Percentiles rank a stretch among this genome's conserved stretches.
Conservation (phyloP, 1,140 invertebrate genomes). For the Lepeophtheirus salmonis region DNA sequence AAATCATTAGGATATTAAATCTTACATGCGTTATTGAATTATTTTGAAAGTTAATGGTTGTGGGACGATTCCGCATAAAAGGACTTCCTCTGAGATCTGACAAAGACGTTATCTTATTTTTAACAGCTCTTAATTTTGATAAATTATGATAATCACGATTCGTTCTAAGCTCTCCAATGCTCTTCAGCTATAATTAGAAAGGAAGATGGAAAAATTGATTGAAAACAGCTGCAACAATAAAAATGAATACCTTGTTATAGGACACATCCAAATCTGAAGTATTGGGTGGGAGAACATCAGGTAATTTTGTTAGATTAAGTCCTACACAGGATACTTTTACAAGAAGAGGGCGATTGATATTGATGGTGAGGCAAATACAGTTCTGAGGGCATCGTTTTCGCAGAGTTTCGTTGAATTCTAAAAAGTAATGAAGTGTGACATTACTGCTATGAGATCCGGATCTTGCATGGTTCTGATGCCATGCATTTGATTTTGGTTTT, state of each 20-base stretch:
- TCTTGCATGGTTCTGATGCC: neutral
- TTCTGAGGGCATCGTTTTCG: neutral
- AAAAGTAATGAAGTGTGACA: neutral
- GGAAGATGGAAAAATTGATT: too few species aligned
- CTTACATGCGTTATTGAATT: slow-evolving; percentile 6
- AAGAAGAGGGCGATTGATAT: neutral
- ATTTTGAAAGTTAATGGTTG: neutral
- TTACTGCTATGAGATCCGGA: neutral
- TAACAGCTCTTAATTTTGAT: neutral
- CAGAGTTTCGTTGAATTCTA: neutral
- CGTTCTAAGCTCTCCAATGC: neutral
- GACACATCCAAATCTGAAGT: neutral
- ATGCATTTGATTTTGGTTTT: neutral
- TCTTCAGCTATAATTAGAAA: neutral
- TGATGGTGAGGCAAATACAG: neutral
- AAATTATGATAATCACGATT: slow-evolving; percentile 1
- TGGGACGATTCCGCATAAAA: neutral
- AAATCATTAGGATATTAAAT: too few species aligned
- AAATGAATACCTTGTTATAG: neutral
- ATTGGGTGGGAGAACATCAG: neutral
- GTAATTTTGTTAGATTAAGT: neutral
- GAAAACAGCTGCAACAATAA: too few species aligned
- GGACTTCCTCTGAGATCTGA: slow-evolving; percentile 4
- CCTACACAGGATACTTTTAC: neutral
- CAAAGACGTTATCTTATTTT: slow-evolving; percentile 1